Percentiles rank a stretch among this genome's conserved stretches.
phyloP scores from a whole-genome alignment of 2,797 vertebrate genomes.

The Rhincodon typus region DNA sequence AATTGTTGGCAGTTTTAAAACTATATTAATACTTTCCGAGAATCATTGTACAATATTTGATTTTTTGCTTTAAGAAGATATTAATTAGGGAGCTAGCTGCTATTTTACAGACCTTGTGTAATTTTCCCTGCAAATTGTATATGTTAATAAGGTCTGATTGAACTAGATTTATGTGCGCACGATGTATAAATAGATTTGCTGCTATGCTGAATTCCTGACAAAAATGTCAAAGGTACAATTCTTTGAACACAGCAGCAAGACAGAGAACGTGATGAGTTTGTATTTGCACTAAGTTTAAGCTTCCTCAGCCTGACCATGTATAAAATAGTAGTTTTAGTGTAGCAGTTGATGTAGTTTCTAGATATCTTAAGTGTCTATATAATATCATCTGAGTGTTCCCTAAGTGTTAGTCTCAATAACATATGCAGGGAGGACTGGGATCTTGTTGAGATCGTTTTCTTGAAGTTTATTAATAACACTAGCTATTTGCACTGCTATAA shows the following conservation, averaged over 20 bases:
- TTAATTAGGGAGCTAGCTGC: neutral
- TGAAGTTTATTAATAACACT: too few species aligned
- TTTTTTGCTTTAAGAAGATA: neutral
- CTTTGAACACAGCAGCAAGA: neutral
- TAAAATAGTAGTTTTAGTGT: neutral
- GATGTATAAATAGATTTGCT: neutral
- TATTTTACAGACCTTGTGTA: neutral
- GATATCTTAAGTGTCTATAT: too few species aligned
- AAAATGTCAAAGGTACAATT: neutral
- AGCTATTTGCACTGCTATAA: too few species aligned
- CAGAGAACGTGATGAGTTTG: neutral
- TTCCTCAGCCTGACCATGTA: neutral
- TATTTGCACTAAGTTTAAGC: neutral
- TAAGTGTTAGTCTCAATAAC: too few species aligned
- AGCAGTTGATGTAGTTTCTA: too few species aligned
- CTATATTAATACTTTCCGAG: neutral
- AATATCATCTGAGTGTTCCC: too few species aligned
- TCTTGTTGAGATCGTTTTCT: too few species aligned
- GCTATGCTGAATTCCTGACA: neutral
- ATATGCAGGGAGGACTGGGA: too few species aligned
- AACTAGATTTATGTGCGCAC: neutral
- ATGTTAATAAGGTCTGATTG: conserved; percentile 3
- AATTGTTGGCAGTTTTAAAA: neutral
- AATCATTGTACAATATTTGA: neutral
- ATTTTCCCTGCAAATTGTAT: neutral